phyloP scores from a whole-genome alignment of 2,797 vertebrate genomes.

The Sebastes hubbsi region DNA sequence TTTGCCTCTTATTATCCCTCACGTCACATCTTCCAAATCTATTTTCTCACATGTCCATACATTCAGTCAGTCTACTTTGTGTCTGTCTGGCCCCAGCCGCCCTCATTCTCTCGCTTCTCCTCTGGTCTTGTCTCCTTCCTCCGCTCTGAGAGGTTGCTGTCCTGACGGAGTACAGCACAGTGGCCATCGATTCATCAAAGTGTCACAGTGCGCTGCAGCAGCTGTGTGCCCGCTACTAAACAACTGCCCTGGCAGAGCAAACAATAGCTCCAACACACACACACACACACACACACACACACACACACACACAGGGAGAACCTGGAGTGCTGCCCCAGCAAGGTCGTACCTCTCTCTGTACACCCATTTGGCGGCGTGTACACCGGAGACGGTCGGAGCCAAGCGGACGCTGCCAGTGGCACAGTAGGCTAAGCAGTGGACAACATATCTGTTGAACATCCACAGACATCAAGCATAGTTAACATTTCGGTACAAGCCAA shows the following conservation, averaged over 20 bases:
- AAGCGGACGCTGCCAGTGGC: slow-evolving; percentile 50
- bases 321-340: slow-evolving; percentile 62
- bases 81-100: background rate
- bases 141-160: slow-evolving; percentile 65
- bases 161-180: slow-evolving; percentile 57
- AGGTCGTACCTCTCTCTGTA: slow-evolving; percentile 69
- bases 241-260: slow-evolving; percentile 75
- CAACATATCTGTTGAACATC: slow-evolving; percentile 61
- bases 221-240: slow-evolving; percentile 64
- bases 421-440: slow-evolving; percentile 44
- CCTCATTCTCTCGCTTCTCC: slow-evolving; percentile 9
- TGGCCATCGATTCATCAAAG: slow-evolving; percentile 80
- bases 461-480: slow-evolving; percentile 27
- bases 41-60: slow-evolving; percentile 28
- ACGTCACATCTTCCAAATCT: slow-evolving; percentile 18
- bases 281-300: slow-evolving; percentile 11
- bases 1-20: slow-evolving; percentile 22
- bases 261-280: slow-evolving; percentile 55
- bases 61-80: background rate
- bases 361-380: slow-evolving; percentile 51
- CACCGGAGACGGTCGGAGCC: slow-evolving; percentile 39
- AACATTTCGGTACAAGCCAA: slow-evolving; percentile 33
- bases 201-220: slow-evolving; percentile 68
- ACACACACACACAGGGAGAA: slow-evolving; percentile 36
- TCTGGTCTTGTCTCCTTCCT: slow-evolving; percentile 54